Percentiles rank a stretch among this genome's conserved stretches.
phyloP scores from a whole-genome alignment of 2,113 vertebrate species.

The Ciconia stormi region DNA sequence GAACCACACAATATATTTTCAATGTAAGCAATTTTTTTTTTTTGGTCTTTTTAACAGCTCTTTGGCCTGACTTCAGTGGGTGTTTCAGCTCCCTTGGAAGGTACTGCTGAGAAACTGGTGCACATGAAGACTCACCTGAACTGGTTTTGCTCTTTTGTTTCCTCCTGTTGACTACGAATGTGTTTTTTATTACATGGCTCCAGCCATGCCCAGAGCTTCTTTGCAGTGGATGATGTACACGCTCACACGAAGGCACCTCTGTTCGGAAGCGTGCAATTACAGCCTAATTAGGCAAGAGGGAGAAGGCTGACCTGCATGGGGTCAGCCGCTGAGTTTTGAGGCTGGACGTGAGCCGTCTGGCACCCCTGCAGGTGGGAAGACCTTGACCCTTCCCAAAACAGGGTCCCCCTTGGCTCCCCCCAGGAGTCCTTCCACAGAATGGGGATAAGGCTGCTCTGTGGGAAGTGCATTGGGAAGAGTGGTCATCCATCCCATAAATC shows the following conservation, averaged over 20 bases:
- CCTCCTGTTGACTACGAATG: background rate
- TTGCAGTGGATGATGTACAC: background rate
- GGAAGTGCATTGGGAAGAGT: background rate
- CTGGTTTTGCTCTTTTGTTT: background rate
- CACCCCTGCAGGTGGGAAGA: accelerated
- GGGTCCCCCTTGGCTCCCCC: background rate
- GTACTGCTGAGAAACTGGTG: background rate
- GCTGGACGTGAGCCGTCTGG: accelerated
- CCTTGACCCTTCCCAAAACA: background rate
- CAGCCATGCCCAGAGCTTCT: background rate
- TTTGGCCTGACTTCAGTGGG: background rate
- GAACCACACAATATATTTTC: constrained; percentile 18
- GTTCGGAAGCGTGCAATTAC: background rate
- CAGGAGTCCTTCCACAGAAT: too few relatives aligned
- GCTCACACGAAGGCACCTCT: background rate
- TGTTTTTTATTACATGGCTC: background rate
- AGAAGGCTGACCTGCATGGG: background rate
- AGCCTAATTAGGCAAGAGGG: background rate
- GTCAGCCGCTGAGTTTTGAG: accelerated
- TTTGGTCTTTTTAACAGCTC: background rate
- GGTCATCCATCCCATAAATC: background rate
- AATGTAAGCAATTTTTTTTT: background rate
- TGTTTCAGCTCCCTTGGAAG: background rate
- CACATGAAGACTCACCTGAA: background rate
- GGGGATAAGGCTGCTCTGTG: background rate